These are phyloP conservation scores for Steatocranus sp. DNA, from an alignment of 2,797 vertebrate species.

Conservation along the genomic window DNA sequence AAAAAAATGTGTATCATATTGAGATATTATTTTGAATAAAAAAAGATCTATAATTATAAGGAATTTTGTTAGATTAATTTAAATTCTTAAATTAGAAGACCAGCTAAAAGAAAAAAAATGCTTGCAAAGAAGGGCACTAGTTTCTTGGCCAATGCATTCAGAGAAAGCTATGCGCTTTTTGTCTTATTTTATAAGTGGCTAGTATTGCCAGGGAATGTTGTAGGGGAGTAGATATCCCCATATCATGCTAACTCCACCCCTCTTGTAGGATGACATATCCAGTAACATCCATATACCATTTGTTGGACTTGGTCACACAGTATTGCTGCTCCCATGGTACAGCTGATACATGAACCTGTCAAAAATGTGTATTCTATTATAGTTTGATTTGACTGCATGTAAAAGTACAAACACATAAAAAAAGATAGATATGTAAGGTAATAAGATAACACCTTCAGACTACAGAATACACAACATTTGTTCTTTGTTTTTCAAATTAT, in stretches of 20 bases:
- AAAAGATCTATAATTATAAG: slow-evolving; percentile 99
- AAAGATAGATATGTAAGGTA: slow-evolving; percentile 66
- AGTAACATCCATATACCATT: slow-evolving; percentile 73
- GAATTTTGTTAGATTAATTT: slow-evolving; percentile 99
- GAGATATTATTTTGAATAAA: slow-evolving; percentile 99
- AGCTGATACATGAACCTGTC: slow-evolving; percentile 45
- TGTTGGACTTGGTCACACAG: slow-evolving; percentile 57
- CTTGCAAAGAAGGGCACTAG: slow-evolving; percentile 97
- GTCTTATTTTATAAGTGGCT: slow-evolving; percentile 92
- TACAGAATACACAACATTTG: slow-evolving; percentile 68
- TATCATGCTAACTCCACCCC: slow-evolving; percentile 60
- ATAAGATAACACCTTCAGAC: slow-evolving; percentile 77
- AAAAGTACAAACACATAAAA: slow-evolving; percentile 68
- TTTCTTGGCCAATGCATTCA: slow-evolving; percentile 84
- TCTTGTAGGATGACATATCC: slow-evolving; percentile 76
- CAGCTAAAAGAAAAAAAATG: slow-evolving; percentile 86
- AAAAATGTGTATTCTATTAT: slow-evolving; percentile 72
- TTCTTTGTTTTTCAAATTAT: slow-evolving; percentile 34
- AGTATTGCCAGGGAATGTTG: slow-evolving; percentile 90
- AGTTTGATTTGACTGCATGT: slow-evolving; percentile 92
- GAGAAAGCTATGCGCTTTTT: slow-evolving; percentile 86
- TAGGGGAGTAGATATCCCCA: slow-evolving; percentile 68
- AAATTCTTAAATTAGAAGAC: slow-evolving; percentile 88
- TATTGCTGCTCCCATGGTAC: slow-evolving; percentile 62
- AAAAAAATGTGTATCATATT: slow-evolving; percentile 99